Percentiles rank a stretch among this genome's conserved stretches.
phyloP scores from a whole-genome alignment of 2,113 vertebrate species.

The Vimba vimba region DNA sequence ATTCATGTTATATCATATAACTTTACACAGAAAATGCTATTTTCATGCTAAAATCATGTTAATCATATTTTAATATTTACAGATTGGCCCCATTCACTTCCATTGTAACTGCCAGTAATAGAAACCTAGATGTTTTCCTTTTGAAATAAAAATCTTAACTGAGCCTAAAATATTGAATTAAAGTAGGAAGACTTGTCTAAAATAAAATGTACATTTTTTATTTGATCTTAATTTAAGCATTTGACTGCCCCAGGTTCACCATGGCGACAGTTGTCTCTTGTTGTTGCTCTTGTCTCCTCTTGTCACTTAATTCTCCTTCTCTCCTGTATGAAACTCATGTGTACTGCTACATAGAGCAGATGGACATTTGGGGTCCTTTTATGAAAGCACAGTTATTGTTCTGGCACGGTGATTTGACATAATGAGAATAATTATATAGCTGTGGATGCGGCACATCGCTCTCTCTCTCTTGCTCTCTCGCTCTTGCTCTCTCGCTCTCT shows the following conservation, averaged over 20 bases:
- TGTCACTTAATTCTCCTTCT: background rate
- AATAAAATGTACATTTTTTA: background rate
- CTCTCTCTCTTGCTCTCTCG: background rate
- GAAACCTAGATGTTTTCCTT: background rate
- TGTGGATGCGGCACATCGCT: constrained; percentile 29
- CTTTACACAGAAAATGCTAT: too few species aligned
- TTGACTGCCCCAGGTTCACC: background rate
- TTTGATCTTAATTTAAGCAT: background rate
- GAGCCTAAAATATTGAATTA: background rate
- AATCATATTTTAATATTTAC: background rate
- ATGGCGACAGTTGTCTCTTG: background rate
- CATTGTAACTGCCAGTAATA: background rate
- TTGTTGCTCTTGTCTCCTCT: background rate
- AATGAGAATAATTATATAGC: constrained; percentile 64
- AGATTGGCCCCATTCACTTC: background rate
- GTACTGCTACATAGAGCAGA: constrained; percentile 41
- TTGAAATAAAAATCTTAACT: too few species aligned
- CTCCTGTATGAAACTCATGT: constrained; percentile 29
- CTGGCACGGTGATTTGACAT: constrained; percentile 59
- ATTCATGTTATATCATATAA: too few species aligned
- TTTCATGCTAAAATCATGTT: background rate
- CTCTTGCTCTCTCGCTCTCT: background rate
- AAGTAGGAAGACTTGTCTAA: background rate
- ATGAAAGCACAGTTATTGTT: constrained; percentile 57
- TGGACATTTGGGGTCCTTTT: constrained; percentile 44